These are phyloP conservation scores for Dicrurus megarhynchus DNA, from an alignment of 2,113 vertebrate genomes.

Conservation along the genomic window DNA sequence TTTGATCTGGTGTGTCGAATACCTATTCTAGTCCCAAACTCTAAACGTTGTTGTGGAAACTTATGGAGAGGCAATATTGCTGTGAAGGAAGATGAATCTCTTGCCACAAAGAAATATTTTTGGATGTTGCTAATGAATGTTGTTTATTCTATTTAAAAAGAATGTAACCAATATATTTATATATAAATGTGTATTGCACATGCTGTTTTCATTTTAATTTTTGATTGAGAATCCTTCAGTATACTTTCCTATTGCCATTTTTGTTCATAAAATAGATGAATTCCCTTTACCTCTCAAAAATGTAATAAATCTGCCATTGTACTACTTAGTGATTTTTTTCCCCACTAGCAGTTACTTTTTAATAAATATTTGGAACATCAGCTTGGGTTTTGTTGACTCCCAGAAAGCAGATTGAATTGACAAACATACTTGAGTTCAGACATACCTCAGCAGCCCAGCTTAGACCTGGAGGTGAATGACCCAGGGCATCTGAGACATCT, in stretches of 20 bases:
- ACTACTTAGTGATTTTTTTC: background rate
- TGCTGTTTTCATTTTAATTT: background rate
- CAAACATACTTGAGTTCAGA: background rate
- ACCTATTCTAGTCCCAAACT: background rate
- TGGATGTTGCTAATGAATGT: conserved; percentile 29
- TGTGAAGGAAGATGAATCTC: background rate
- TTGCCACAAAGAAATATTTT: background rate
- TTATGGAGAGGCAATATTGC: background rate
- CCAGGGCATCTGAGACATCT: background rate
- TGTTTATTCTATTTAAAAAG: conserved; percentile 40
- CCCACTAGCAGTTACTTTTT: background rate
- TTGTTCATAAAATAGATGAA: conserved; percentile 7
- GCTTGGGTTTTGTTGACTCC: background rate
- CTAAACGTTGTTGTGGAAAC: background rate
- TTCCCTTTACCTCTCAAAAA: conserved; percentile 25
- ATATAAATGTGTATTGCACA: background rate
- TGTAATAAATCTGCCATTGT: conserved; percentile 31
- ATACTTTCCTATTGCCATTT: background rate
- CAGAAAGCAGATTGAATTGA: background rate
- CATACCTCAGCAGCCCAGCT: background rate
- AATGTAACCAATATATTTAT: conserved; percentile 45
- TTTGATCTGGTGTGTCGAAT: background rate
- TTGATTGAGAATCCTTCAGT: background rate
- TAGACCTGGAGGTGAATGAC: background rate
- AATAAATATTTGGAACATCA: conserved; percentile 31